Evolutionary conservation across 2,113 vertebrate species (phyloP), one percentile per base, ranked within the genome.

Genomic region (Caranx ignobilis): DNA sequence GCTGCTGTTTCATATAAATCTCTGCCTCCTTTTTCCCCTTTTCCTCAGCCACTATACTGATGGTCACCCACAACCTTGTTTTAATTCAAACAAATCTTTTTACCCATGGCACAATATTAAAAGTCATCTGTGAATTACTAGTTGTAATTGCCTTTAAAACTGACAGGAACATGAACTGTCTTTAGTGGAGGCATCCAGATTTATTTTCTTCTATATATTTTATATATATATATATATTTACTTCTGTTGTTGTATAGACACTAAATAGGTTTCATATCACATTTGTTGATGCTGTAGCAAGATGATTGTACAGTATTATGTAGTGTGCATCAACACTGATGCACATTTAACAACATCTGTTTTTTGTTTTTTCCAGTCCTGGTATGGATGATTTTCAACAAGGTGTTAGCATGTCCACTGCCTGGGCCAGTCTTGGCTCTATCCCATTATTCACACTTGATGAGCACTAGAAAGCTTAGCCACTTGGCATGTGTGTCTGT

Each of bases 1-100:
- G 35, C 11, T 39, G n/a, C 37, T 11, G 12, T 87, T 87, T 84
- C 79, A 84, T 71, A 83, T 65, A 77, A 72, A 67, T 55, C 9
- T 26, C 26, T 26, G 26, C 59, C n/a, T 37, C 13, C 61, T 6
- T 50, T 45, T 37, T 37, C 52, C 16, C 37, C 48, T n/a, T 35
- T 45, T 68, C 80, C 61, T 39, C 80, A 66, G 21, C 47, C 45
- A 55, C 31, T 11, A 9, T 52, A 37, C 54, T 65, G 37, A 78
- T 64, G 65, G 71, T 54, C 64, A 83, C 76, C 67, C 77, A 45
- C 54, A 63, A 31, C 26, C n/a, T 55, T 52, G 59, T 37, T 16
- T 48, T 48, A 43, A 37, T 83, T 76, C 32, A 69, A 54, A 61
- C 37, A 19, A 73, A 75, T 84, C 37, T 59, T 6, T 73, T 8